Evolutionary conservation across 2,113 vertebrate species (phyloP).

Genomic region (Coturnix japonica): DNA sequence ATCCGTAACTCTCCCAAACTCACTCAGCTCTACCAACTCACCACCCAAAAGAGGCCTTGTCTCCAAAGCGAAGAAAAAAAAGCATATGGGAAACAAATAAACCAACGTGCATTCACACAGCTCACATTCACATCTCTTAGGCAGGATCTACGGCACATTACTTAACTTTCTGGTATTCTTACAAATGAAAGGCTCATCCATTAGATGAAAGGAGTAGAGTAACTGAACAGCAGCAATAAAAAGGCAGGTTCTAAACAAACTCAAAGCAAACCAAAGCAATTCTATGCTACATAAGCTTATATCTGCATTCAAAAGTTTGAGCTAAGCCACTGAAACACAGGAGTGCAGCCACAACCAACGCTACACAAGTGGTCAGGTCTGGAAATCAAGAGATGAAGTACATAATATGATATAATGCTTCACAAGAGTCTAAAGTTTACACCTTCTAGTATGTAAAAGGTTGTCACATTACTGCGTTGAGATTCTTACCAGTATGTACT

Average conservation of each 20-base stretch:
- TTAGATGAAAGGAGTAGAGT: neutral
- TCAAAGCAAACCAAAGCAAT: neutral
- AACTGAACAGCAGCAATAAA: neutral
- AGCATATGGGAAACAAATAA: rapidly evolving
- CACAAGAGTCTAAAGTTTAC: neutral
- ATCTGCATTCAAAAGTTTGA: neutral
- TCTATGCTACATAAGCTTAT: neutral
- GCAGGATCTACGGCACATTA: neutral
- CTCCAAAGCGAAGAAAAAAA: neutral
- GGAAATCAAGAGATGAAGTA: neutral
- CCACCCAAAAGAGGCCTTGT: neutral
- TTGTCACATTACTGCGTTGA: neutral
- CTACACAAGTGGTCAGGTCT: neutral
- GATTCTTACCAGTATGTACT: conserved; percentile 93
- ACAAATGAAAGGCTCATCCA: neutral
- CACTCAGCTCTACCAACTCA: neutral
- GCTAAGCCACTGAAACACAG: neutral
- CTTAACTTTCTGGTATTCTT: neutral
- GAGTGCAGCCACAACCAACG: neutral
- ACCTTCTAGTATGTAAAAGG: neutral
- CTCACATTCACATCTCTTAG: neutral
- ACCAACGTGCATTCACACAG: neutral
- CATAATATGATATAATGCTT: neutral
- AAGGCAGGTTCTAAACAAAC: neutral
- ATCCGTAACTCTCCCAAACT: neutral